These are phyloP conservation scores for Pristionchus fissidentatus DNA, from an alignment of 2,888 invertebrate genomes.

Conservation along the genomic window DNA sequence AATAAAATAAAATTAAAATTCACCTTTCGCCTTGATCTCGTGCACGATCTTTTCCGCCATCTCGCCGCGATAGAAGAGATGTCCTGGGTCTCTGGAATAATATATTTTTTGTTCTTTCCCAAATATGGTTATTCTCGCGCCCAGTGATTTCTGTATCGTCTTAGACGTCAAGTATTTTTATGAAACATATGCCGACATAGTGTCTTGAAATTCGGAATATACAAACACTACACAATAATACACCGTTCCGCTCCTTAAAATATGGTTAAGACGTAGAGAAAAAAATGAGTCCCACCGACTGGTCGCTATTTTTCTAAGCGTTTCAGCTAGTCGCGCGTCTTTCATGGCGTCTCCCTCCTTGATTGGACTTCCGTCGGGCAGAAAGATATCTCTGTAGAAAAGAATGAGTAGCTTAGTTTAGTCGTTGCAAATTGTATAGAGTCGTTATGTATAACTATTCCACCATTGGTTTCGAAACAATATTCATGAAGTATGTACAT, in stretches of 20 bases:
- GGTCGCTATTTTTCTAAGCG: slow-evolving; percentile 53
- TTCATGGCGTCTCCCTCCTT: slow-evolving; percentile 51
- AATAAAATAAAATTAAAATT: not conserved
- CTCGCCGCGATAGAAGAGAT: slow-evolving; percentile 54
- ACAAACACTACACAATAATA: not conserved
- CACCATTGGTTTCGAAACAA: too few species aligned
- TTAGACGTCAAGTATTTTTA: not conserved
- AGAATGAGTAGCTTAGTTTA: too few species aligned
- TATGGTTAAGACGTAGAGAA: not conserved
- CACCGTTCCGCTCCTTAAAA: not conserved
- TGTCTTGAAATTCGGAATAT: not conserved
- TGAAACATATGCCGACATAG: not conserved
- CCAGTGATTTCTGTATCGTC: not conserved
- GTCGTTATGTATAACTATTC: too few species aligned
- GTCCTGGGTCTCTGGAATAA: slow-evolving; percentile 53
- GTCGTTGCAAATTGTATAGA: too few species aligned
- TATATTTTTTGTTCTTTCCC: too few species aligned
- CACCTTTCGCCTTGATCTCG: slow-evolving; percentile 50
- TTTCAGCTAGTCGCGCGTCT: slow-evolving; percentile 51
- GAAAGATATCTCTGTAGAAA: slow-evolving; percentile 47
- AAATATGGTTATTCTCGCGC: not conserved
- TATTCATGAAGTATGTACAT: too few species aligned
- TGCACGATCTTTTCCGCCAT: slow-evolving; percentile 49
- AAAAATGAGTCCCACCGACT: slow-evolving; percentile 13
- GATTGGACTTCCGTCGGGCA: slow-evolving; percentile 45